A percentile compares a stretch with the other conserved stretches of the same genome.
Conservation (phyloP, 2,113 vertebrate genomes). For the Ovibos moschatus region DNA sequence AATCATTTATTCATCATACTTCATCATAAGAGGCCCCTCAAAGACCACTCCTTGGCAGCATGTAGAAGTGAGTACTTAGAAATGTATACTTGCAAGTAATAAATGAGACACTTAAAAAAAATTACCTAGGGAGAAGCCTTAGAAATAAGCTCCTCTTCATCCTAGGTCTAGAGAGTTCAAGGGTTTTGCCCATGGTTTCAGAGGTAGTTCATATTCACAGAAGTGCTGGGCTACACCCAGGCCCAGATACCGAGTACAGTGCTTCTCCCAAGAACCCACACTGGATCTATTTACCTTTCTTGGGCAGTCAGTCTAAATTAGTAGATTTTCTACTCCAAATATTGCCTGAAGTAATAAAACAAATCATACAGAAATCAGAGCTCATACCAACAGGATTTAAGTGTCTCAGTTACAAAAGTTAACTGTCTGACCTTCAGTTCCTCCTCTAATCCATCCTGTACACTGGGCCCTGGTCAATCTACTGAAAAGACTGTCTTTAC, state of each 20-base stretch:
- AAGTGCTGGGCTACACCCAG: background rate
- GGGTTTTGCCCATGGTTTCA: background rate
- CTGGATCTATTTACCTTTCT: background rate
- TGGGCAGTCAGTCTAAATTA: background rate
- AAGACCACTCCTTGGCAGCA: slow-evolving; percentile 50
- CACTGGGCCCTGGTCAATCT: background rate
- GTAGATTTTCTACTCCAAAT: slow-evolving; percentile 4
- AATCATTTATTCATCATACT: slow-evolving; percentile 51
- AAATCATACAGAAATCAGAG: slow-evolving; percentile 11
- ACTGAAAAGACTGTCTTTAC: background rate
- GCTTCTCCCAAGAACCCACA: background rate
- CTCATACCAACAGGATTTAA: background rate
- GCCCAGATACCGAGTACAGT: background rate
- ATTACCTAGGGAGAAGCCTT: background rate
- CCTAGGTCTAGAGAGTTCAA: background rate
- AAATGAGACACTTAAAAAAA: background rate
- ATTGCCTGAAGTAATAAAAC: background rate
- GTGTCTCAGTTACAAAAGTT: background rate
- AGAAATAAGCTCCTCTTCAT: background rate
- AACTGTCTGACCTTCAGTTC: background rate
- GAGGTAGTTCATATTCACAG: background rate
- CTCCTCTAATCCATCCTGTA: background rate
- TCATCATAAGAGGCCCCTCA: slow-evolving; percentile 33
- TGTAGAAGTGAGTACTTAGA: slow-evolving; percentile 14
- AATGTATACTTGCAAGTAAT: slow-evolving; percentile 37